phyloP scores from a whole-genome alignment of 2,113 vertebrate genomes.

The Danionella cerebrum region DNA sequence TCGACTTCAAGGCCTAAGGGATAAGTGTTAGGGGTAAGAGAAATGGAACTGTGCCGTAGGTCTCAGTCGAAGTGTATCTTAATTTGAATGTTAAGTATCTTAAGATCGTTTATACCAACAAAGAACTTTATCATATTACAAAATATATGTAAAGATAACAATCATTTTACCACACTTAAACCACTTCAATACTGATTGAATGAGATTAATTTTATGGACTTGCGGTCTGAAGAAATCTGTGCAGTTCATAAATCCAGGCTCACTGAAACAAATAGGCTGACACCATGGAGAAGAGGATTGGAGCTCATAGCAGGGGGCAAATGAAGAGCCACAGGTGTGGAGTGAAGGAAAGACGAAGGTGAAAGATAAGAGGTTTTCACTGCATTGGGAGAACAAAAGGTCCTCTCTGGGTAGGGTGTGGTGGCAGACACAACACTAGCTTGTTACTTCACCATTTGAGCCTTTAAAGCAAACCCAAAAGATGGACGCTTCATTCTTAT shows the following conservation, averaged over 20 bases:
- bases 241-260: slow-evolving; percentile 15
- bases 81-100: too few relatives aligned
- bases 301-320: slow-evolving; percentile 4
- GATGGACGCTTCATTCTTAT: slow-evolving; percentile 42
- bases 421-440: slow-evolving; percentile 37
- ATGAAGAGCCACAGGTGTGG: background rate
- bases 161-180: too few relatives aligned
- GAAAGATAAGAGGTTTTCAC: background rate
- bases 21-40: too few relatives aligned
- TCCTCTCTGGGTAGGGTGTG: slow-evolving; percentile 40
- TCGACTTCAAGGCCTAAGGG: too few relatives aligned
- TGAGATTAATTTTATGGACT: too few relatives aligned
- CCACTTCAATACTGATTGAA: too few relatives aligned
- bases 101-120: too few relatives aligned
- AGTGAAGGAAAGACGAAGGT: background rate
- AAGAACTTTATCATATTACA: too few relatives aligned
- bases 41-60: too few relatives aligned
- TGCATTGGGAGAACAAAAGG: background rate
- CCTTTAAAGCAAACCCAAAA: slow-evolving; percentile 35
- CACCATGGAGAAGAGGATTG: background rate
- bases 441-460: slow-evolving; percentile 62
- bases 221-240: background rate
- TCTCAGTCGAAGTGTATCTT: too few relatives aligned
- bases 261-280: background rate
- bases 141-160: too few relatives aligned